Conservation (phyloP, 2,797 vertebrate species). For the Coregonus ussuriensis region DNA sequence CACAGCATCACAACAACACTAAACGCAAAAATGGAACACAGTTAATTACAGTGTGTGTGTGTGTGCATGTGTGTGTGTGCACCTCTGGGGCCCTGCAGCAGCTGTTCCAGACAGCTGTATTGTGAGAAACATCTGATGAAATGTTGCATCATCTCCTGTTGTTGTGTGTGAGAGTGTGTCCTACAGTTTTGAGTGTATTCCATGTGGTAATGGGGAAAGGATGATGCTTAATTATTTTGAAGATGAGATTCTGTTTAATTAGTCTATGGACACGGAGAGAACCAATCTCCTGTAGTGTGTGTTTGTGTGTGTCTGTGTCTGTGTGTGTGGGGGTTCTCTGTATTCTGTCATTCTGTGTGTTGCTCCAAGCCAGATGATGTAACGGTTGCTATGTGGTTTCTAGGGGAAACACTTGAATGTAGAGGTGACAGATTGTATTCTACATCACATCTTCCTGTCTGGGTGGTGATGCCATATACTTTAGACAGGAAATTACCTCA, state of each 20-base stretch:
- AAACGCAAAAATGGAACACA: too few species aligned
- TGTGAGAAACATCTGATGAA: conserved; percentile 68
- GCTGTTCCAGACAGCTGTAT: conserved; percentile 71
- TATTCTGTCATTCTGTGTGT: background rate
- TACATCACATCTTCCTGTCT: conserved; percentile 1
- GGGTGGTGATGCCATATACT: conserved; percentile 35
- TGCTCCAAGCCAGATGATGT: background rate
- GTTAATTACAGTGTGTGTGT: background rate
- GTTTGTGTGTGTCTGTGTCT: too few species aligned
- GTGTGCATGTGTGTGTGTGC: conserved; percentile 38
- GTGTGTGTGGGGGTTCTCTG: too few species aligned
- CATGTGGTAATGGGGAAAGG: too few species aligned
- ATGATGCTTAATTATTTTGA: too few species aligned
- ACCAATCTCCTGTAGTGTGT: too few species aligned
- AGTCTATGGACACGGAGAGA: too few species aligned
- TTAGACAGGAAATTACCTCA: conserved; percentile 46
- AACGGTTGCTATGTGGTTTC: background rate
- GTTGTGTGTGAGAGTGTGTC: background rate
- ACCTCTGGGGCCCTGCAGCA: conserved; percentile 49
- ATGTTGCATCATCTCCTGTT: conserved; percentile 65
- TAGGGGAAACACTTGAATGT: background rate
- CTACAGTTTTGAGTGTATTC: background rate
- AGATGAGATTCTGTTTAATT: too few species aligned
- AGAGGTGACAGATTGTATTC: background rate
- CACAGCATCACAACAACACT: too few species aligned